Conservation (phyloP, 2,113 vertebrate genomes). For the Danio rerio region GRCz12tu NC_133182.1:25712001-25712500, state of each 20-base stretch:
- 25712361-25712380: not conserved
- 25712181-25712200: not conserved
- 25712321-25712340: not conserved
- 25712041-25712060: not conserved
- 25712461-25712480: conserved; percentile 27
- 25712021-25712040: not conserved
- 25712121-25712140: no score
- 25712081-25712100: no score
- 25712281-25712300: not conserved
- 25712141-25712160: no score
- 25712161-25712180: no score
- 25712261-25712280: not conserved
- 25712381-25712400: not conserved
- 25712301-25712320: not conserved
- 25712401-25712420: conserved; percentile 5
- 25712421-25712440: conserved; percentile 26
- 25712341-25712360: conserved; percentile 19
- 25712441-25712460: conserved; percentile 28
- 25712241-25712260: not conserved
- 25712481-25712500: conserved; percentile 20
- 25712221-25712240: not conserved
- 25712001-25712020: not conserved
- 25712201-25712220: not conserved
- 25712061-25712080: not conserved
- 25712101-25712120: no score